phyloP scores from a whole-genome alignment of 2,113 vertebrate species.

The Malaclemys terrapin region DNA sequence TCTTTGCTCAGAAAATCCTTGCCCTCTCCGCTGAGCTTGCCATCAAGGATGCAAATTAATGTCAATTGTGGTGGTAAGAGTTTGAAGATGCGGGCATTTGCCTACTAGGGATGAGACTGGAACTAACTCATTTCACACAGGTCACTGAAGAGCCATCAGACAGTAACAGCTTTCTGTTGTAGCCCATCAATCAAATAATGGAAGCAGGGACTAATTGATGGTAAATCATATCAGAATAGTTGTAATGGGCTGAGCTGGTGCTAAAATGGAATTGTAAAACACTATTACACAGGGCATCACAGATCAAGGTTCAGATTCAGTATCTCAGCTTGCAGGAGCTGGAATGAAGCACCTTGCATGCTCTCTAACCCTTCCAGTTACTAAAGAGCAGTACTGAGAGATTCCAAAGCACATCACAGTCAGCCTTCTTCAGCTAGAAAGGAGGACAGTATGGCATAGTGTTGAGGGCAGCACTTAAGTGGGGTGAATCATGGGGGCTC shows the following conservation, averaged over 20 bases:
- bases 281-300: neutral
- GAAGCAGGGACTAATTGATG: neutral
- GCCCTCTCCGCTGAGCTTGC: rapidly evolving
- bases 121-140: neutral
- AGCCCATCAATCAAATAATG: neutral
- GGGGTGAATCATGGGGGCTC: neutral
- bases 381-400: neutral
- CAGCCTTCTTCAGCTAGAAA: neutral
- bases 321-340: neutral
- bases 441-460: neutral
- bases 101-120: neutral
- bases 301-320: neutral
- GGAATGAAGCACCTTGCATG: neutral
- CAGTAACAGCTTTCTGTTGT: neutral
- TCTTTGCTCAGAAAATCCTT: neutral
- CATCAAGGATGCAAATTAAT: neutral
- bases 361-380: neutral
- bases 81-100: neutral
- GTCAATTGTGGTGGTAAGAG: neutral
- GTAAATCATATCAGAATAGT: neutral
- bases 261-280: neutral
- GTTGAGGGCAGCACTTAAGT: neutral
- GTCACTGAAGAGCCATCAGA: neutral
- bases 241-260: neutral
- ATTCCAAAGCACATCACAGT: neutral